These are phyloP conservation scores for Lepidurus packardi DNA, from an alignment of 1,140 invertebrate species.

Conservation along the genomic window DNA sequence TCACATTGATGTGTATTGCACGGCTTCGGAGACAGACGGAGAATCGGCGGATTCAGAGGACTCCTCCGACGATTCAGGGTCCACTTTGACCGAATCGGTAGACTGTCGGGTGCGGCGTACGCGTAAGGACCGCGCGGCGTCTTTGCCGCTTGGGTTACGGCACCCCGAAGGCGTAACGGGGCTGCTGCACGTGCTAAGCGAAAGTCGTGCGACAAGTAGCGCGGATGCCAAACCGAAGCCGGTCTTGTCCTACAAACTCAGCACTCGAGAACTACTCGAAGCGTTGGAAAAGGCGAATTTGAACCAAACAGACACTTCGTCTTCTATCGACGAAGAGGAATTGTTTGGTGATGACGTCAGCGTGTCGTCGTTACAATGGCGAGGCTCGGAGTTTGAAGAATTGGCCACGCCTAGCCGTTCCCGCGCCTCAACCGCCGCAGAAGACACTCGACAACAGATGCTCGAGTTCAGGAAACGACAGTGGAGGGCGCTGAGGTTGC, in stretches of 20 bases:
- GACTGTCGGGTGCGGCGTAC: constrained; percentile 6
- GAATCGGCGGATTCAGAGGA: background rate
- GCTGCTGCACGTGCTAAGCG: background rate
- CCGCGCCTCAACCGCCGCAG: background rate
- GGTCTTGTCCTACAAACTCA: constrained; percentile 23
- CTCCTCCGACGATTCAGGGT: constrained; percentile 25
- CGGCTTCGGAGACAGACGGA: constrained; percentile 58
- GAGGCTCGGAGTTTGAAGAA: constrained; percentile 23
- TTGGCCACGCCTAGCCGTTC: background rate
- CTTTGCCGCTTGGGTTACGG: constrained; percentile 13
- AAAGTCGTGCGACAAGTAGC: background rate
- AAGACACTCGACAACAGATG: constrained; percentile 13
- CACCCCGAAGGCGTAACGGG: background rate
- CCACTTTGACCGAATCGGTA: background rate
- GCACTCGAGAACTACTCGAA: constrained; percentile 23
- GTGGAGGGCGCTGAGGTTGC: constrained; percentile 22
- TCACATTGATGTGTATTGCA: constrained; percentile 71
- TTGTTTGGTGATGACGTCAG: constrained; percentile 15
- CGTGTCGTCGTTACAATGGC: constrained; percentile 23
- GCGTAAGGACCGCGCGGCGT: constrained; percentile 4
- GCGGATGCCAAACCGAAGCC: constrained; percentile 17
- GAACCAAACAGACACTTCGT: background rate
- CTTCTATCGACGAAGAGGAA: constrained; percentile 24
- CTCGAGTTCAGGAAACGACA: constrained; percentile 27
- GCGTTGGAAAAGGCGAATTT: constrained; percentile 3